phyloP scores from a whole-genome alignment of 2,888 invertebrate genomes.

The Molanna angustata region DNA sequence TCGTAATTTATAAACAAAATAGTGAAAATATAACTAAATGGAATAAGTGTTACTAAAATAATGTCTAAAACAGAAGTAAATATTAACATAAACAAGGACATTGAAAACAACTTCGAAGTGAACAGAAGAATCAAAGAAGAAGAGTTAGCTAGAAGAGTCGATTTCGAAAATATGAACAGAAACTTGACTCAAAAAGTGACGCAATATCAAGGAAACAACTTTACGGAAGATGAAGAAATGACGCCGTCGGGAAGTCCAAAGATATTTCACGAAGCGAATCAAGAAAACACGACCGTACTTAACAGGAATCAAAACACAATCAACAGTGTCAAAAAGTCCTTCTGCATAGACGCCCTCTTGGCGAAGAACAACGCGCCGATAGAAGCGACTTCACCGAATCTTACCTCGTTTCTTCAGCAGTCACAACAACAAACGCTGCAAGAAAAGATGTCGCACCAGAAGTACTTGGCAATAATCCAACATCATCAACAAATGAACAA shows the following conservation, averaged over 20 bases:
- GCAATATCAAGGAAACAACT: conserved; percentile 35
- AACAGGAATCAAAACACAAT: conserved; percentile 38
- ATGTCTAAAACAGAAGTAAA: too few species aligned
- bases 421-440: conserved; percentile 42
- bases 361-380: conserved; percentile 56
- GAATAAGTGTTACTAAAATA: too few species aligned
- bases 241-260: conserved; percentile 42
- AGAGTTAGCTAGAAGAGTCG: neutral
- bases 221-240: conserved; percentile 45
- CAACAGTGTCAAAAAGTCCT: conserved; percentile 60
- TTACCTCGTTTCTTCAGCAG: conserved; percentile 37
- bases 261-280: conserved; percentile 33
- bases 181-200: conserved; percentile 34
- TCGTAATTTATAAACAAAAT: too few species aligned
- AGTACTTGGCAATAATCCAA: conserved; percentile 45
- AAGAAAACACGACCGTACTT: conserved; percentile 43
- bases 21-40: too few species aligned
- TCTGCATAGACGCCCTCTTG: conserved; percentile 86
- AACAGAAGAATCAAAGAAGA: neutral
- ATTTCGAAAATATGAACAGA: conserved; percentile 18
- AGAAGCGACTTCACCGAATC: conserved; percentile 38
- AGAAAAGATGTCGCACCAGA: conserved; percentile 44
- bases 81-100: too few species aligned
- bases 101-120: too few species aligned
- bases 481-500: conserved; percentile 37